Evolutionary conservation across 2,113 vertebrate genomes (phyloP), one percentile per base, ranked within the genome.

Genomic region (Etia nguti): DNA sequence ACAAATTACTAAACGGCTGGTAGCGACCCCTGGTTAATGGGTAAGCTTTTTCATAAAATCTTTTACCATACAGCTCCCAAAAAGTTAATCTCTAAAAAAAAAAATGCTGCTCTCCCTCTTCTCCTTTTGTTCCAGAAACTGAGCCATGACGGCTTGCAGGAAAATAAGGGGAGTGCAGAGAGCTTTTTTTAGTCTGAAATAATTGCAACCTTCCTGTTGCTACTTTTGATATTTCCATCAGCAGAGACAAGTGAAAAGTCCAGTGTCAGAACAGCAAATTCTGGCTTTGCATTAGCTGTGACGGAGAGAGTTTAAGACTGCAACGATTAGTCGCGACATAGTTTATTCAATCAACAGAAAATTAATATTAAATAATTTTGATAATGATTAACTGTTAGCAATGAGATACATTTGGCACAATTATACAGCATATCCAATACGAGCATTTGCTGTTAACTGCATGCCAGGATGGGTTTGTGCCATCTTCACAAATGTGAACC

Each of bases 1-100:
- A 52, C 41, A 75, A 93, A 60, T 29, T 81, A 52, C 41, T 85
- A 82, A 89, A 54, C 41, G 8, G 12, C 16, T 5, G 11, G 90
- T 91, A 68, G 87, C 88, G 85, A 82, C 81, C 15, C 2, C 12
- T 24, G 22, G 70, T 59, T 6, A 36, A 55, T 26, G 68, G 70
- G 31, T 8, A 24, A n/a, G 60, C 16, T 4, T 38, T 46, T 43
- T 34, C 31, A 46, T n/a, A 15, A 62, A 75, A 68, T 75, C 70
- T 48, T n/a, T 26, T 46, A 73, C 60, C 15, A 57, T 57, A 12
- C 80, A 57, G 79, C 46, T 60, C 29, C 65, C 88, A 81, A 20
- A 68, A 89, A 48, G 41, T 29, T 11, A 90, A 94, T 92, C 90
- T 93, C 81, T 55, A 46, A 93, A 84, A 88, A 6, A 18, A 18